These are phyloP conservation scores for Notoglanidium macrostoma DNA, from an alignment of 2,797 vertebrate genomes.

Conservation along the genomic window DNA sequence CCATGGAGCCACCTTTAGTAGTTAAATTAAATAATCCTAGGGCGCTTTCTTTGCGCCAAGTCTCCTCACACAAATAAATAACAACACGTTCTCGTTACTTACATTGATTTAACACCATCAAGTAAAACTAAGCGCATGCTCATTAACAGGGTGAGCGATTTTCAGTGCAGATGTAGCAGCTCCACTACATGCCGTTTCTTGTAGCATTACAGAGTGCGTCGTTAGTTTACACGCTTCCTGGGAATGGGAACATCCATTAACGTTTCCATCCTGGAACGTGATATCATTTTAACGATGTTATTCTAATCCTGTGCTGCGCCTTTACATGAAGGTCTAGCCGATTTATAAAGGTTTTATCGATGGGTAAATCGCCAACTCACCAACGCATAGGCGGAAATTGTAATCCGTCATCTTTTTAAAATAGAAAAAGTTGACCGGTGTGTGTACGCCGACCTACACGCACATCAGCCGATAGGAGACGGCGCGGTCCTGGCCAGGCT, in stretches of 20 bases:
- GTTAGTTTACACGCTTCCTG: neutral
- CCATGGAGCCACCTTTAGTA: no score
- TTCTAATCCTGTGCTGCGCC: neutral
- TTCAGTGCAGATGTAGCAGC: neutral
- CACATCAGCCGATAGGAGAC: neutral
- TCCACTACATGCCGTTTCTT: neutral
- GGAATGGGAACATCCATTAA: neutral
- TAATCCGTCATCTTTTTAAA: no score
- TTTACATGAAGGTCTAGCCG: neutral
- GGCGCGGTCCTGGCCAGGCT: neutral
- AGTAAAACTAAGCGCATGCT: no score
- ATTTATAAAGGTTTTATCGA: neutral
- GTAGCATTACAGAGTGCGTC: neutral
- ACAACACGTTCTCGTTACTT: no score
- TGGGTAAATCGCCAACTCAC: neutral
- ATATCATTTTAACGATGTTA: neutral
- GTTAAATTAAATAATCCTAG: no score
- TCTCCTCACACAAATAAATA: no score
- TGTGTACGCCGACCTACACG: no score
- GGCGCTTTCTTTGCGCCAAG: no score
- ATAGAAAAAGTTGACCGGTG: no score
- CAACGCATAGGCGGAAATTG: neutral
- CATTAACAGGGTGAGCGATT: neutral
- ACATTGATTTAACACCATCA: no score
- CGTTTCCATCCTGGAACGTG: neutral